Base-by-base conservation (phyloP, 1,140 invertebrate genomes). In the Drosophila pachea region DNA sequence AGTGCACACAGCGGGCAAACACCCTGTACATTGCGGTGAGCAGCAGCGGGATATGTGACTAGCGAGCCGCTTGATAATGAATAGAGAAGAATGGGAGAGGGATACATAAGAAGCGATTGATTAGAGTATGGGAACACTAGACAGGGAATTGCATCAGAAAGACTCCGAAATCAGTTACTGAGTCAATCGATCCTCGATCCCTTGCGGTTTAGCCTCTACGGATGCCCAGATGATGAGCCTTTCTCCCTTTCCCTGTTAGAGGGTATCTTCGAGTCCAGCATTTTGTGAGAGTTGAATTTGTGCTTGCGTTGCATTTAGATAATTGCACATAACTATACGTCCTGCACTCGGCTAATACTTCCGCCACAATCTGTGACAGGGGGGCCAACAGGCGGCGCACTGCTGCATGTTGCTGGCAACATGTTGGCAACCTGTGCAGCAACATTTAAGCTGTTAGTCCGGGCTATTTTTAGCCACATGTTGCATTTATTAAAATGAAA, bases 401-500 rank as follows among this genome's bases (percentile, higher is more conserved):
- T 12, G 31, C 48, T n/a, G 53, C 47, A 55, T 68, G 74, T 63
- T 68, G 64, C 74, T 36, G 45, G 55, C 71, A 78, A 70, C 76
- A 67, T 72, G 69, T 72, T 72, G 69, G 69, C 73, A 75, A 84
- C 79, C 58, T 69, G 77, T 61, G 69, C 56, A 60, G 66, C 73
- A 84, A 83, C 79, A 84, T 83, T 84, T 83, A 56, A 59, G 65
- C 60, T 59, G 63, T 54, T 61, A 52, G 35, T 59, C 50, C 22
- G 12, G 42, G 65, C 81, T 83, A 83, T 86, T 86, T 86, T 79
- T 83, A 83, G 79, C 48, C 45, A 9, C 45, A 68, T 70, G 62
- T 68, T 83, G 76, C 74, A 74, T 86, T 86, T 86, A 86, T 86
- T 86, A 81, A 86, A 86, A 86, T 79, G 78, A 76, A 76, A 82